Evolutionary conservation across 2,888 invertebrate genomes (phyloP).

Genomic region (Amblyteles armatorius): DNA sequence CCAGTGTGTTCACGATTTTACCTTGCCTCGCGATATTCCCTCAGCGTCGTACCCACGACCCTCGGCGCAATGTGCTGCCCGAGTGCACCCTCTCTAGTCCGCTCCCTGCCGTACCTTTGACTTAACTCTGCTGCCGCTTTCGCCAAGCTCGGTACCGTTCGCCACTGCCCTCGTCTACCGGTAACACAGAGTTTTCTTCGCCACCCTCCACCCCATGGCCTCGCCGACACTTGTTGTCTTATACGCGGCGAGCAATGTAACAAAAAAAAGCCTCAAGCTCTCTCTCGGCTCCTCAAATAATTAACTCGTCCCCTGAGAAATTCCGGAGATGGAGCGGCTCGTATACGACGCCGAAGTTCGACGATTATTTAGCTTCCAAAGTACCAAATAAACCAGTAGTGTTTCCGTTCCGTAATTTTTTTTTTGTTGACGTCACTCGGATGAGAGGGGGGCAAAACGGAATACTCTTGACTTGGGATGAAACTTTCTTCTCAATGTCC

Average conservation of each 20-base stretch:
- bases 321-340: neutral
- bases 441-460: too few relatives aligned
- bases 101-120: slow-evolving; percentile 53
- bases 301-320: slow-evolving; percentile 12
- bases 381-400: neutral
- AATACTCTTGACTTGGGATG: slow-evolving; percentile 56
- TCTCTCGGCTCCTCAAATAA: neutral
- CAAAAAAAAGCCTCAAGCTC: slow-evolving; percentile 2
- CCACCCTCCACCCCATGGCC: neutral
- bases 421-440: neutral
- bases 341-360: neutral
- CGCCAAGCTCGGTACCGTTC: neutral
- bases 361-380: neutral
- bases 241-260: neutral
- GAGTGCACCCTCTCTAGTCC: slow-evolving; percentile 34
- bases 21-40: slow-evolving; percentile 41
- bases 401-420: neutral
- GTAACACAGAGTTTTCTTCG: slow-evolving; percentile 54
- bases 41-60: slow-evolving; percentile 31
- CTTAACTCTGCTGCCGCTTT: slow-evolving; percentile 59
- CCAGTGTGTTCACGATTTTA: slow-evolving; percentile 47
- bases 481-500: too few relatives aligned
- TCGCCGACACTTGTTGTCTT: slow-evolving; percentile 43
- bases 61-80: slow-evolving; percentile 30
- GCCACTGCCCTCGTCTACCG: slow-evolving; percentile 54